Conservation (phyloP, 2,888 invertebrate species). For the Ferdinandea cuprea region DNA sequence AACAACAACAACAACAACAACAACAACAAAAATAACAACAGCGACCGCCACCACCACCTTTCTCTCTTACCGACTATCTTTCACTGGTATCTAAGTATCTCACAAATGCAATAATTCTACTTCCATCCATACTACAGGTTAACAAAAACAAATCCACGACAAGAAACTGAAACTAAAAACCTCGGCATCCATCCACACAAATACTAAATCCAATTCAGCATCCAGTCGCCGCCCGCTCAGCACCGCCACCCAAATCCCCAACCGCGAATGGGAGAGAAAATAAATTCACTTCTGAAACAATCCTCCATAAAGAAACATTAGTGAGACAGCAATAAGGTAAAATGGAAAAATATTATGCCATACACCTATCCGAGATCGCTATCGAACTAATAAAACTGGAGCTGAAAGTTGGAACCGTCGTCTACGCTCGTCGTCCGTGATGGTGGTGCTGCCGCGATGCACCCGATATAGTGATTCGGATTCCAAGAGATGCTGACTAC, state of each 20-base stretch:
- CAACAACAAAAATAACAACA: constrained; percentile 1
- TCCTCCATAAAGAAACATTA: constrained; percentile 77
- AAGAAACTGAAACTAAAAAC: constrained; percentile 56
- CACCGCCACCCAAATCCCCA: not conserved
- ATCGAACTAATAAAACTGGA: constrained; percentile 76
- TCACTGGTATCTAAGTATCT: constrained; percentile 66
- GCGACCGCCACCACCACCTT: not conserved
- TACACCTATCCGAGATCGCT: constrained; percentile 76
- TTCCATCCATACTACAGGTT: constrained; percentile 53
- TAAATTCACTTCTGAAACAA: constrained; percentile 77
- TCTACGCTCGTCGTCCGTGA: not conserved
- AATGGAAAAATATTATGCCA: constrained; percentile 77
- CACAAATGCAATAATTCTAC: constrained; percentile 66
- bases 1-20: not conserved
- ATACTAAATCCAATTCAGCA: constrained; percentile 57
- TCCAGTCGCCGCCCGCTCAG: constrained; percentile 9
- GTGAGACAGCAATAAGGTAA: constrained; percentile 77
- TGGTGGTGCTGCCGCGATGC: constrained; percentile 56
- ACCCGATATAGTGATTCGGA: constrained; percentile 69
- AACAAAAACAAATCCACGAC: constrained; percentile 23
- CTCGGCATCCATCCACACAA: constrained; percentile 40
- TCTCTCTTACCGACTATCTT: constrained; percentile 7
- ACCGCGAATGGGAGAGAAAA: constrained; percentile 49
- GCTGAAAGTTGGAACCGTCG: constrained; percentile 39
- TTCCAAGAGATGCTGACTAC: constrained; percentile 61